Evolutionary conservation across 2,113 vertebrate genomes (phyloP), one percentile per base, ranked within the genome.

Genomic region (Chlorodrepanis virens): DNA sequence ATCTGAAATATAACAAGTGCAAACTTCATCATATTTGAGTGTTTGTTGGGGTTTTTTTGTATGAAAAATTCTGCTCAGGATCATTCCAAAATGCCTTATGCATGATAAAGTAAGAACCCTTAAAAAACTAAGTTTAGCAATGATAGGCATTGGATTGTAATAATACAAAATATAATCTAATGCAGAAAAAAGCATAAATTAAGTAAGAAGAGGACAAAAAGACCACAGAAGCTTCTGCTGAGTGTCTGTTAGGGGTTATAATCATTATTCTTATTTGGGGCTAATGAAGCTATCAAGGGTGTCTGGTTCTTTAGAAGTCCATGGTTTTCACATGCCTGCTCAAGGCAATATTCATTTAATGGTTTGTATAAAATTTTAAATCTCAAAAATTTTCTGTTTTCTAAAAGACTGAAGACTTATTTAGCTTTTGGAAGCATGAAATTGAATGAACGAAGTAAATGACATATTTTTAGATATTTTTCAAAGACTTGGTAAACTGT

Each of bases 401-500:
- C 74, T 85, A 61, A 94, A 77, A 95, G 84, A 39, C 68, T 86
- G 44, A 93, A 94, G 75, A 60, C 47, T 85, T 92, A 72, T 85
- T 97, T 95, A 92, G 23, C 39, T 72, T 96, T 95, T 90, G 83
- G 87, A 95, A 96, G 71, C 75, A 94, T 5, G 13, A 94, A 94
- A 94, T 76, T 81, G n/a, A 94, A 70, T 76, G 44, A 45, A 76
- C 81, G 56, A 96, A 97, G 79, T 61, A 93, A 68, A 77, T 82
- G 23, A 18, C 56, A 95, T 95, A 92, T 87, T 96, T 97, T 95
- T 95, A 94, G 76, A 87, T 77, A 75, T 76, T 78, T 89, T 91
- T 64, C 12, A 40, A 67, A 45, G 8, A 4, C 42, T 71, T 71
- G 16, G 3, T n/a, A 42, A 80, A 50, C 3, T 13, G 1, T 84